Evolutionary conservation across 2,113 vertebrate genomes (phyloP), one percentile per base, ranked within the genome.

Genomic region (Gadus chalcogrammus): DNA sequence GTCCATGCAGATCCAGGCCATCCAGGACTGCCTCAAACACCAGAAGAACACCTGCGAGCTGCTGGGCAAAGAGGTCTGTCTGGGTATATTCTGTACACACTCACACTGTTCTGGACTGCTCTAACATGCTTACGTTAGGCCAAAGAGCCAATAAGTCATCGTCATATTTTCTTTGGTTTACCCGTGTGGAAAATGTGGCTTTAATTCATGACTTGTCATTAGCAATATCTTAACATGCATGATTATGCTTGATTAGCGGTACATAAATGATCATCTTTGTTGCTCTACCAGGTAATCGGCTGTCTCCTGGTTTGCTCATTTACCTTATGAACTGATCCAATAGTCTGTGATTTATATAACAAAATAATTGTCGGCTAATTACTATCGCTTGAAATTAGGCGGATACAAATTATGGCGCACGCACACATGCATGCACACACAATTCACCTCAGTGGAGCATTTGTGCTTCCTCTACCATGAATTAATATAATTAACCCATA

Each of bases 1-100:
- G 73, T 99, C 96, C 72, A 99, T 94, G 95, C 97, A 99, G 85
- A 96, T 99, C 78, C 97, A 99, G 89, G 94, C 95, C 75, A 99
- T 99, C 81, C 97, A 99, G 83, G 93, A 99, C 85, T 94, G 96
- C 1, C 78, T 99, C 75, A 98, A 95, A 90, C 95, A 95, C 74
- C 95, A 96, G 20, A 93, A 91, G 70, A 73, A 88, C 80, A 83
- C 86, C 3, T 98, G 96, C 78, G 94, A 97, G 66, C 92, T 99
- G 55, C 93, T 99, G 76, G 94, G 94, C 61, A 97, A 96, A 69
- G 93, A 98, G 96, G 97, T 98, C 88, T 71, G 76, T 48, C 42
- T 13, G 12, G 63, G 1, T 11, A n/a, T 2, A 0, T 11, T 18
- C 18, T 7, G 5, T 12, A 17, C 58, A 60, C 58, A 8, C 58